A percentile compares a stretch with the other conserved stretches of the same genome.
These are phyloP conservation scores for Frankliniella fusca DNA, from an alignment of 2,888 invertebrate genomes.

Conservation along the genomic window DNA sequence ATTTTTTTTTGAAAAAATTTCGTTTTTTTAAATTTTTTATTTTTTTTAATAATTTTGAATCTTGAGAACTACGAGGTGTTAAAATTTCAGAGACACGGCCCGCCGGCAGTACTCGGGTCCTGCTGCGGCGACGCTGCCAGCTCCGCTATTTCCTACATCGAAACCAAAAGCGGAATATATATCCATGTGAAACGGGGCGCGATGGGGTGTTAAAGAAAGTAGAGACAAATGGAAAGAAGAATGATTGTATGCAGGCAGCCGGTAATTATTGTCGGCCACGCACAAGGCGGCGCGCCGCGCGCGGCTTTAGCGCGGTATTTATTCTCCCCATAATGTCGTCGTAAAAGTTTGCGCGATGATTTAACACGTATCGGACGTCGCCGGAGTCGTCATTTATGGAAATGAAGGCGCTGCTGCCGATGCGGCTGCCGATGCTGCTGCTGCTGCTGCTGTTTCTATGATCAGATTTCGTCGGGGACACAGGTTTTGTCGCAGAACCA, in stretches of 20 bases:
- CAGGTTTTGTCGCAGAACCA: background rate
- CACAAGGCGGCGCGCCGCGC: background rate
- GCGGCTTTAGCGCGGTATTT: background rate
- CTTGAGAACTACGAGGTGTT: too few species aligned
- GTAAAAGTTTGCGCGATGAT: conserved; percentile 1
- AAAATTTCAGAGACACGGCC: too few species aligned
- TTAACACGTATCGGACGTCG: conserved; percentile 2
- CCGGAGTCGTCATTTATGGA: conserved; percentile 1
- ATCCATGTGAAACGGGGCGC: too few species aligned
- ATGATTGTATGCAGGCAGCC: background rate
- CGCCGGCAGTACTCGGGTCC: too few species aligned
- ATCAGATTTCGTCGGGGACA: background rate
- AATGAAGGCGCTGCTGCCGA: background rate
- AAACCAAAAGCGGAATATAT: too few species aligned
- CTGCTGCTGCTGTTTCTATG: background rate
- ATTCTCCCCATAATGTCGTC: background rate
- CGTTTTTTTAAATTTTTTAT: too few species aligned
- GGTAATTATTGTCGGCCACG: too few species aligned
- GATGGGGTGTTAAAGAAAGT: background rate
- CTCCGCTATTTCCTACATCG: too few species aligned
- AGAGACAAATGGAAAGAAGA: background rate
- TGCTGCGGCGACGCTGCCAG: too few species aligned
- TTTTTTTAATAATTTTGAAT: too few species aligned
- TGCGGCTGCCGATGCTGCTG: background rate
- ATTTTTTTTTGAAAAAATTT: too few species aligned